Percentiles rank a stretch among this genome's conserved stretches.
Evolutionary conservation across 2,113 vertebrate species (phyloP).

Genomic region (Danionella cerebrum): DNA sequence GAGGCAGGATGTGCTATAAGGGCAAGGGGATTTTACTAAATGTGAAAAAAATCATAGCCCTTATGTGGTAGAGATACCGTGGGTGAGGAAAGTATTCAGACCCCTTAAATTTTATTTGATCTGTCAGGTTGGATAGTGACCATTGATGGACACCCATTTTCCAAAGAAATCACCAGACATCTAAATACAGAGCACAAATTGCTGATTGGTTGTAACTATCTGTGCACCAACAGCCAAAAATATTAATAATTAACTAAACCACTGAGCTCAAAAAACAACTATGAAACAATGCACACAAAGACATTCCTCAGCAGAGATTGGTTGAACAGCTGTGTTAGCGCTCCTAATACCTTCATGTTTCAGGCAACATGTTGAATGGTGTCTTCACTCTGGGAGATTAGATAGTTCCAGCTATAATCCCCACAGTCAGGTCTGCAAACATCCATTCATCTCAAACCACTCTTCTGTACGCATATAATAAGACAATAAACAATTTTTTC

Average conservation of each 20-base stretch:
- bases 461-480: neutral
- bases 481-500: neutral
- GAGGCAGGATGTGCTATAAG: no score
- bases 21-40: no score
- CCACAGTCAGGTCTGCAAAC: neutral
- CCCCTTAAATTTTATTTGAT: no score
- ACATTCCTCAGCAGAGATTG: neutral
- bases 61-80: no score
- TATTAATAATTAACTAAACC: constrained; percentile 49
- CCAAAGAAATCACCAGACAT: no score
- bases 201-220: no score
- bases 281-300: neutral
- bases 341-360: neutral
- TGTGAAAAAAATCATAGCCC: no score
- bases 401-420: neutral
- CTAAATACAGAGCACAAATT: no score
- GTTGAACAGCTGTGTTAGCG: constrained; percentile 27
- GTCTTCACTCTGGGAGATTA: neutral
- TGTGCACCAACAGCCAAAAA: constrained; percentile 16
- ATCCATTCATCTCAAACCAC: neutral
- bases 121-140: no score
- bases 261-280: neutral
- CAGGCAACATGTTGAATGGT: neutral
- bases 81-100: no score
- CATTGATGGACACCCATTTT: no score